phyloP scores from a whole-genome alignment of 2,797 vertebrate species.

The Pseudomugil gertrudae region DNA sequence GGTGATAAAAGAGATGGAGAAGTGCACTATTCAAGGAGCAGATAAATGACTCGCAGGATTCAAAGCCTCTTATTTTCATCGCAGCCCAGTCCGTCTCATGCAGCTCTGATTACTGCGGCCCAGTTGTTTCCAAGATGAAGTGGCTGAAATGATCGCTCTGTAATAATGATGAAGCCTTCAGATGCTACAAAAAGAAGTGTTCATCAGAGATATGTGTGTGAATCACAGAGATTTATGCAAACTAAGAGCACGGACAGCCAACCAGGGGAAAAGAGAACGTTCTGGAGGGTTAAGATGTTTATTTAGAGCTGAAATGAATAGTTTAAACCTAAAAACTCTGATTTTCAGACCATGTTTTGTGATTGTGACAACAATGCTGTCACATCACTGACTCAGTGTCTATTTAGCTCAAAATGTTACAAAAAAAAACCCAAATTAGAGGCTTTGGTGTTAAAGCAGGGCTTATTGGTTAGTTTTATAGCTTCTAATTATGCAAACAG shows the following conservation, averaged over 20 bases:
- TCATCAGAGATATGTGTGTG: slow-evolving; percentile 19
- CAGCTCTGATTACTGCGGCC: slow-evolving; percentile 41
- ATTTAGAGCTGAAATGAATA: background rate
- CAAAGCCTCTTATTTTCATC: slow-evolving; percentile 57
- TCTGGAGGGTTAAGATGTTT: background rate
- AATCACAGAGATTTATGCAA: background rate
- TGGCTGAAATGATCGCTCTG: slow-evolving; percentile 48
- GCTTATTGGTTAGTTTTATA: background rate
- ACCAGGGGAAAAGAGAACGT: too few species aligned
- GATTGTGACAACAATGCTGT: too few species aligned
- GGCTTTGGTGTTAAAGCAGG: too few species aligned
- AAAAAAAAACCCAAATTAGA: too few species aligned
- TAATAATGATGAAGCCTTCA: slow-evolving; percentile 28
- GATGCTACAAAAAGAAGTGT: slow-evolving; percentile 18
- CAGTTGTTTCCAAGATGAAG: slow-evolving; percentile 60
- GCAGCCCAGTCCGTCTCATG: slow-evolving; percentile 29
- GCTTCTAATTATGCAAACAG: background rate
- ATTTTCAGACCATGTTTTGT: too few species aligned
- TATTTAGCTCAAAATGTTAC: too few species aligned
- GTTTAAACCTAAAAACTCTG: too few species aligned
- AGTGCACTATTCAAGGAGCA: slow-evolving; percentile 32
- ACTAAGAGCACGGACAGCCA: too few species aligned
- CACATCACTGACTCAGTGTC: too few species aligned
- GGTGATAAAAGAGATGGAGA: slow-evolving; percentile 45
- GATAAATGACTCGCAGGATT: slow-evolving; percentile 69